These are phyloP conservation scores for Lordiphosa fenestrarum DNA, from an alignment of 2,888 invertebrate genomes.

Conservation along the genomic window DNA sequence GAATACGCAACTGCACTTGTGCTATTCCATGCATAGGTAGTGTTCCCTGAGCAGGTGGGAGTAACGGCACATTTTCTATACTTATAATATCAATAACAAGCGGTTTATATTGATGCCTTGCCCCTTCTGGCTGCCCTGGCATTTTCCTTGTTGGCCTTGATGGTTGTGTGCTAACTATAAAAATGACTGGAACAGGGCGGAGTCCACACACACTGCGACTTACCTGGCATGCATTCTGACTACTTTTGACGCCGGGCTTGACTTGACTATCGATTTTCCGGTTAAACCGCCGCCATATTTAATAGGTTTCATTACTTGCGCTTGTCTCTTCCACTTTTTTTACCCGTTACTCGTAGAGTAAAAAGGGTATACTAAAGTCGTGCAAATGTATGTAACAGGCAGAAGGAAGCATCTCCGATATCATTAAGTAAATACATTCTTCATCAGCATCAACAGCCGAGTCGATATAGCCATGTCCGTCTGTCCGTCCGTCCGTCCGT, in stretches of 20 bases:
- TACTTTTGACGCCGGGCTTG: slow-evolving; percentile 48
- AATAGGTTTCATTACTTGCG: slow-evolving; percentile 67
- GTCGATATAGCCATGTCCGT: no score
- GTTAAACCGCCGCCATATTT: slow-evolving; percentile 63
- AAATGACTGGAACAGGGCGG: slow-evolving; percentile 35
- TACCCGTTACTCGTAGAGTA: no score
- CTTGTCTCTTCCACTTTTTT: slow-evolving; percentile 37
- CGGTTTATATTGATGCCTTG: slow-evolving; percentile 2
- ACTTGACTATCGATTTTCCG: slow-evolving; percentile 57
- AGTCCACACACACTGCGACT: slow-evolving; percentile 21
- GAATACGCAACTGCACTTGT: no score
- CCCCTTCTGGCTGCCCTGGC: slow-evolving; percentile 1
- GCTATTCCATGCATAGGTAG: no score
- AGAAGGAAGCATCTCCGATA: no score
- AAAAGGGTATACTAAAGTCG: no score
- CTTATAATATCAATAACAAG: not conserved
- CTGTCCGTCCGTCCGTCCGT: no score
- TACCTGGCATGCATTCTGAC: slow-evolving; percentile 46
- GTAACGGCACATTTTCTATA: not conserved
- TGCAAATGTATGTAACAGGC: no score
- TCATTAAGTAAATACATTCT: no score
- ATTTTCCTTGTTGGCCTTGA: slow-evolving; percentile 6
- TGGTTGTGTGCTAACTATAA: slow-evolving; percentile 47
- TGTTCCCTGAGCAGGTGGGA: no score
- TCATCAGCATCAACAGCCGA: no score